phyloP scores from a whole-genome alignment of 2,113 vertebrate genomes.

The Progne subis region DNA sequence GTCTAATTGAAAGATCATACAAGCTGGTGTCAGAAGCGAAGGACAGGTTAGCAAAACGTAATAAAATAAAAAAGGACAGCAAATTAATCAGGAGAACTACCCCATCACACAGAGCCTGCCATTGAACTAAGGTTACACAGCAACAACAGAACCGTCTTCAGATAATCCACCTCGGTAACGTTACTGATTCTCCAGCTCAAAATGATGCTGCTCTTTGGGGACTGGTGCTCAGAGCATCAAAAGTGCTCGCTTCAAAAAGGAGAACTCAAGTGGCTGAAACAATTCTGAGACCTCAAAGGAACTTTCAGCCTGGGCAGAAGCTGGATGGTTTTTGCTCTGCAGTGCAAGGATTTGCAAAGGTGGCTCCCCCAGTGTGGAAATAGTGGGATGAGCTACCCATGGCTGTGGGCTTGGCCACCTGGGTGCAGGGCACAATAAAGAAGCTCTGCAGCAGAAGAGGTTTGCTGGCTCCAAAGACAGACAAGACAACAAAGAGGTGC shows the following conservation, averaged over 20 bases:
- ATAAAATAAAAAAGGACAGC: neutral
- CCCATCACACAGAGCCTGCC: neutral
- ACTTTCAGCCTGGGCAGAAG: constrained; percentile 5
- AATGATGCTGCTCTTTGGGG: constrained; percentile 24
- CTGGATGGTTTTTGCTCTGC: neutral
- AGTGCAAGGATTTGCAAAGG: neutral
- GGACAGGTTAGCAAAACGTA: neutral
- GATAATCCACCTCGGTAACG: constrained; percentile 26
- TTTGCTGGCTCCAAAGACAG: neutral
- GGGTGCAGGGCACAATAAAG: neutral
- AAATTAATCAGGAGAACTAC: constrained; percentile 23
- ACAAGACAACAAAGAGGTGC: neutral
- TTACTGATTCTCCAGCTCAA: constrained; percentile 44
- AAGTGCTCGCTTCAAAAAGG: constrained; percentile 42
- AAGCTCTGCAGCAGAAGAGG: neutral
- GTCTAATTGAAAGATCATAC: neutral
- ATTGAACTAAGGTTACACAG: constrained; percentile 6
- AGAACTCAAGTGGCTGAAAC: constrained; percentile 34
- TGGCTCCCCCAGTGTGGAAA: neutral
- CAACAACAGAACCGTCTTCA: constrained; percentile 49
- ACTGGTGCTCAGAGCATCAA: constrained; percentile 39
- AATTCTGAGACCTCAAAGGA: constrained; percentile 8
- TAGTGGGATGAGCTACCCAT: neutral
- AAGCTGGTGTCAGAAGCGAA: neutral
- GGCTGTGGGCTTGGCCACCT: neutral